Evolutionary conservation across 2,888 invertebrate genomes (phyloP).

Genomic region (Orthosia gracilis): DNA sequence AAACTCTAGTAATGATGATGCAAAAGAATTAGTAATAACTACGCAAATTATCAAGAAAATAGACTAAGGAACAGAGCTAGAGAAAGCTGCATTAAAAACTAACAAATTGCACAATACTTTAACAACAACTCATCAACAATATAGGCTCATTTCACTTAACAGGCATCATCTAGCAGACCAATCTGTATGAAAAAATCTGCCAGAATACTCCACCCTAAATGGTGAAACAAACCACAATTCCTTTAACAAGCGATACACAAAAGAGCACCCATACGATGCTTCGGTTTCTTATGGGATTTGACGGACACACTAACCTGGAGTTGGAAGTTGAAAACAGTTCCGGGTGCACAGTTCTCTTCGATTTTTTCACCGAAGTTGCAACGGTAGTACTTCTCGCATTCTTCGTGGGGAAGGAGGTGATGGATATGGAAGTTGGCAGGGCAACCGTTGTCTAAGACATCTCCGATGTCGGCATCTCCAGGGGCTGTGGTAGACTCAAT

Average conservation of each 20-base stretch:
- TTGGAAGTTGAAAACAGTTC: slow-evolving; percentile 73
- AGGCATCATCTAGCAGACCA: background rate
- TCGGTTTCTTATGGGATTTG: slow-evolving; percentile 33
- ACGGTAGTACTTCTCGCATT: slow-evolving; percentile 77
- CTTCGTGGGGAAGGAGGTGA: slow-evolving; percentile 74
- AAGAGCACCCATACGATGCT: slow-evolving; percentile 28
- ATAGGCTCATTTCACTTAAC: background rate
- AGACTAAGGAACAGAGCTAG: background rate
- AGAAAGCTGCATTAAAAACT: background rate
- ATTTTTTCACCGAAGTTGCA: slow-evolving; percentile 74
- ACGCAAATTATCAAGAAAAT: background rate
- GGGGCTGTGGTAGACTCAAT: slow-evolving; percentile 10
- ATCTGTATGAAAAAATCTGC: background rate
- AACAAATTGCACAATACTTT: background rate
- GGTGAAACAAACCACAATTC: background rate
- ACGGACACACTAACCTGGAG: slow-evolving; percentile 71
- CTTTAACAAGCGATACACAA: slow-evolving; percentile 38
- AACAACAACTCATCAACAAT: background rate
- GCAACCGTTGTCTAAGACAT: slow-evolving; percentile 72
- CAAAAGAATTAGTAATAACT: background rate
- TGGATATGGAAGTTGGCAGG: slow-evolving; percentile 70
- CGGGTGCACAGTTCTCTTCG: slow-evolving; percentile 68
- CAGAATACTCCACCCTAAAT: background rate
- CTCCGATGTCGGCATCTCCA: slow-evolving; percentile 23
- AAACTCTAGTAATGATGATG: background rate